Evolutionary conservation across 2,888 invertebrate genomes (phyloP), one percentile per base, ranked within the genome.

Genomic region (Syrista parreyssii): DNA sequence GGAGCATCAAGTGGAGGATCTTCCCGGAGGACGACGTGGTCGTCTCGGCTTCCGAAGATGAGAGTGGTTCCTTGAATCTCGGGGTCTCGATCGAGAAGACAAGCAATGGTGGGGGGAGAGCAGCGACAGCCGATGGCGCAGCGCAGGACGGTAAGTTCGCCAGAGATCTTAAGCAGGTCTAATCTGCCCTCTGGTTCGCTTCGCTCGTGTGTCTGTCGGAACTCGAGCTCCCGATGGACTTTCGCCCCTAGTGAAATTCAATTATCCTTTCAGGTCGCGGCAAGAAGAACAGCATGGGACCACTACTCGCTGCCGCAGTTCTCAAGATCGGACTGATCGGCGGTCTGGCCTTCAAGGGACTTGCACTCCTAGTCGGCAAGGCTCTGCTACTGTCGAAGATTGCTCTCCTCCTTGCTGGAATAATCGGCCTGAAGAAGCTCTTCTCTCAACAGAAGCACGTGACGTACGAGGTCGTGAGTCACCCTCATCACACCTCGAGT

Each of bases 301-400:
- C 95, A 0, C 90, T 97, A 76, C 92, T 97, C 55, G 96, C 96
- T 1, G 94, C 96, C 23, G 95, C 95, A 71, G 95, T 95, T 9
- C 93, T 97, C 92, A 97, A 97, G 91, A 94, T 96, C 78, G 97
- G 96, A 88, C 93, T 97, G 75, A 93, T 97, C 35, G 97, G 96
- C 76, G 96, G 96, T 73, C 89, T 97, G 75, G 95, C 96, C 40
- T 95, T 97, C 91, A 97, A 97, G 88, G 96, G 95, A 31, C 92
- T 97, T 4, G 95, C 96, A 30, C 92, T 97, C 9, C 93, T 97
- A 83, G 97, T 97, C 55, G 97, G 97, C 87, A 97, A 97, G 92
- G 97, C 97, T 35, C 93, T 97, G 6, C 93, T 97, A 71, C 95
- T 97, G 81, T 96, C 96, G 85, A 97, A 97, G 93, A 95, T 97